Percentiles rank a stretch among this genome's conserved stretches.
Conservation (phyloP, 1,140 invertebrate genomes). For the Druon quercuslanigerum region DNA sequence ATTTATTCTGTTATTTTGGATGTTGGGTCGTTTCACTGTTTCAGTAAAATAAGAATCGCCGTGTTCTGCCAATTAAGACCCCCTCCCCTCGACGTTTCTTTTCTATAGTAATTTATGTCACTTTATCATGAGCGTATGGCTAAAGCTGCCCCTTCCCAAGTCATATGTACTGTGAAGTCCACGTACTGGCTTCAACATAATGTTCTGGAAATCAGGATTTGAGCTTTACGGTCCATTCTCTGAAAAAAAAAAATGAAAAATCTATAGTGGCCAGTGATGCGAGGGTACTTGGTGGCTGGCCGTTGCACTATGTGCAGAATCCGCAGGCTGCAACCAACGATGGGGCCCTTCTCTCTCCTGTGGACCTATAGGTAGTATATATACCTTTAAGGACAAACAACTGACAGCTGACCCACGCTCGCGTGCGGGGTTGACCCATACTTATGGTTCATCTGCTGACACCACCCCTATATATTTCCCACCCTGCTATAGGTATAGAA, state of each 20-base stretch:
- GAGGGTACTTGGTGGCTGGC: slow-evolving; percentile 37
- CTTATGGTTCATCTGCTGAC: slow-evolving; percentile 74
- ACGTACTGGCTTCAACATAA: too few species aligned
- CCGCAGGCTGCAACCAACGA: slow-evolving; percentile 48
- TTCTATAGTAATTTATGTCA: too few species aligned
- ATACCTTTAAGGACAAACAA: slow-evolving; percentile 68
- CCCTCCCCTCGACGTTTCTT: too few species aligned
- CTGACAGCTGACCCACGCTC: slow-evolving; percentile 73
- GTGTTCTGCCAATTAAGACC: too few species aligned
- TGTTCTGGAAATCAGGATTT: too few species aligned
- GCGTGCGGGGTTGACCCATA: slow-evolving; percentile 70
- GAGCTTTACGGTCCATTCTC: background rate
- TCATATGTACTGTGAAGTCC: too few species aligned
- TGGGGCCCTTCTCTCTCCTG: slow-evolving; percentile 45
- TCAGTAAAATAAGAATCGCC: too few species aligned
- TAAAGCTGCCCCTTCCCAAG: too few species aligned
- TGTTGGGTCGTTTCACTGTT: too few species aligned
- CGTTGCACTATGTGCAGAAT: slow-evolving; percentile 36
- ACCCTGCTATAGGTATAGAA: background rate
- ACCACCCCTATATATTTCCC: slow-evolving; percentile 60
- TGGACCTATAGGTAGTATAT: too few species aligned
- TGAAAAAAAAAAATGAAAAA: slow-evolving; percentile 21
- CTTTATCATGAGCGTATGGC: too few species aligned
- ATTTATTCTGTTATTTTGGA: too few species aligned
- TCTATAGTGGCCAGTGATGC: slow-evolving; percentile 43